A percentile compares a stretch with the other conserved stretches of the same genome.
Evolutionary conservation across 2,113 vertebrate genomes (phyloP).

Genomic region (Gila orcuttii): DNA sequence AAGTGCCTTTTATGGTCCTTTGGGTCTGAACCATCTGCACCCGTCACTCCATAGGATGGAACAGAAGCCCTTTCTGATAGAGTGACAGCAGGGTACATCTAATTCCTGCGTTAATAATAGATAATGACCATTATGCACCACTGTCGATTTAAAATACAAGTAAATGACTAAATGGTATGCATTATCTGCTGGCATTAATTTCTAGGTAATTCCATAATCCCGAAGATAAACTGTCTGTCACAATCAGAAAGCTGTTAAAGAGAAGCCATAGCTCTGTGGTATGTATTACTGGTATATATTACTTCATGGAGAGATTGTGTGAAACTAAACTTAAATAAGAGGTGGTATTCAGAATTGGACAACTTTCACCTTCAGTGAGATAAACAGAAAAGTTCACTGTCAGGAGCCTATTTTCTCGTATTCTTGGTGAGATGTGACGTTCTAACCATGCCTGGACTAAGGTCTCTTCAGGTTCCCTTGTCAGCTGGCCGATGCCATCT

Average conservation of each 20-base stretch:
- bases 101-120: constrained; percentile 9
- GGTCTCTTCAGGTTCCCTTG: neutral
- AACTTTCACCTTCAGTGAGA: neutral
- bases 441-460: neutral
- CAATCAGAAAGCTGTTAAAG: neutral
- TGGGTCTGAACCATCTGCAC: constrained; percentile 26
- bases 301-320: neutral
- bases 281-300: neutral
- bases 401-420: neutral
- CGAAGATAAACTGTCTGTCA: constrained; percentile 8
- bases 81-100: constrained; percentile 2
- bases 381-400: neutral
- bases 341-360: neutral
- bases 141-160: neutral
- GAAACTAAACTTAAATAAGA: neutral
- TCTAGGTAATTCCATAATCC: constrained; percentile 18
- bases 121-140: neutral
- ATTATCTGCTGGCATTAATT: constrained; percentile 16
- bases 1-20: neutral
- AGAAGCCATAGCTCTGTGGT: neutral
- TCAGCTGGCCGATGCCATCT: neutral
- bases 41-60: neutral
- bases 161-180: constrained; percentile 10
- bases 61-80: neutral
- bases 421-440: neutral